These are phyloP conservation scores for Centropus bengalensis DNA, from an alignment of 2,113 vertebrate species.

Conservation along the genomic window DNA sequence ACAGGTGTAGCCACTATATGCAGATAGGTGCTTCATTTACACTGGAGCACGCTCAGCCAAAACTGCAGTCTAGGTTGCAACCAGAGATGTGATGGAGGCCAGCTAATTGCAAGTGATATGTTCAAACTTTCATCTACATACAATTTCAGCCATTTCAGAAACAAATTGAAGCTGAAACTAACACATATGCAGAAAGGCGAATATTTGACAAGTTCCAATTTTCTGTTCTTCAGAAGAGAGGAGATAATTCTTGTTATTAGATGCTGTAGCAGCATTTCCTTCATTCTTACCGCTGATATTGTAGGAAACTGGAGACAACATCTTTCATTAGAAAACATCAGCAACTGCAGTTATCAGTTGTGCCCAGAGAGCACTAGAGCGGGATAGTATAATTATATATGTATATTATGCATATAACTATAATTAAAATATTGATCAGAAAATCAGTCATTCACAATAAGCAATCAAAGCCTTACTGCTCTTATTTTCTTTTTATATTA, in stretches of 20 bases:
- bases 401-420: too few relatives aligned
- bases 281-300: neutral
- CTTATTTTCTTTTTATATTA: neutral
- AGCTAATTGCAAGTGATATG: neutral
- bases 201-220: neutral
- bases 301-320: neutral
- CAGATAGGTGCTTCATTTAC: neutral
- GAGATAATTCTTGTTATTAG: neutral
- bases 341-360: neutral
- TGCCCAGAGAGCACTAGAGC: neutral
- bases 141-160: neutral
- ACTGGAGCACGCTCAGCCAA: neutral
- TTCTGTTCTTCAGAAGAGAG: neutral
- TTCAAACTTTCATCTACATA: neutral
- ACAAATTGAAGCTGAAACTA: neutral
- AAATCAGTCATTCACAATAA: neutral
- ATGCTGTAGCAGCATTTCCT: neutral
- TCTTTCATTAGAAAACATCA: neutral
- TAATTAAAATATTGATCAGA: neutral
- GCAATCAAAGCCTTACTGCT: neutral
- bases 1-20: neutral
- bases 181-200: neutral
- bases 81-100: neutral
- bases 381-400: neutral
- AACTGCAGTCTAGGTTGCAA: neutral